Percentiles rank a stretch among this genome's conserved stretches.
phyloP scores from a whole-genome alignment of 2,797 vertebrate species.

The Chloroceryle inda region DNA sequence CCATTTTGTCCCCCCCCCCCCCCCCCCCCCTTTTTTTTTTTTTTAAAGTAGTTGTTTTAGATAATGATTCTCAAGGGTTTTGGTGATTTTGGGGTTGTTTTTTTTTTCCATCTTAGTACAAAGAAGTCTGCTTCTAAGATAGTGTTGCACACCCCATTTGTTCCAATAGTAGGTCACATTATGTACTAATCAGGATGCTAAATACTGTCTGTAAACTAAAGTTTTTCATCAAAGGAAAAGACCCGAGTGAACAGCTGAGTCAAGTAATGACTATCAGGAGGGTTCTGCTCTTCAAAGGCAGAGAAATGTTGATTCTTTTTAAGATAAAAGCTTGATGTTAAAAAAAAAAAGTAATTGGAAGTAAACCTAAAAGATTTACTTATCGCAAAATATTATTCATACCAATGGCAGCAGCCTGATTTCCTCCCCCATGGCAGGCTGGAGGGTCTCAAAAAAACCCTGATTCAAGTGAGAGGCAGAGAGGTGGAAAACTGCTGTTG shows the following conservation, averaged over 20 bases:
- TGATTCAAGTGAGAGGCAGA: not conserved
- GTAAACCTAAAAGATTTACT: conserved; percentile 7
- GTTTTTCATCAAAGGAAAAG: conserved; percentile 49
- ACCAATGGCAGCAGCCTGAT: not conserved
- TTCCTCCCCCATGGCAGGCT: accelerated
- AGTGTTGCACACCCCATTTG: not conserved
- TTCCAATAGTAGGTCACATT: conserved; percentile 7
- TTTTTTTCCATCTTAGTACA: not conserved
- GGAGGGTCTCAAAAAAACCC: not conserved
- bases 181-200: conserved; percentile 29
- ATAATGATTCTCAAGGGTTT: not conserved
- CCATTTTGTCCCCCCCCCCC: accelerated
- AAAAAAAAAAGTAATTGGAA: not conserved
- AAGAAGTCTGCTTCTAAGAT: not conserved
- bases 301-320: conserved; percentile 28
- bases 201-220: conserved; percentile 14
- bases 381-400: not conserved
- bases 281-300: conserved; percentile 59
- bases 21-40: accelerated
- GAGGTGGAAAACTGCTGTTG: not conserved
- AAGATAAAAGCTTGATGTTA: conserved; percentile 18
- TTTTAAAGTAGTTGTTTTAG: not conserved
- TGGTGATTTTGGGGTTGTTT: too few relatives aligned
- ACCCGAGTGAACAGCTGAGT: conserved; percentile 39
- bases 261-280: conserved; percentile 69